Percentiles rank a stretch among this genome's conserved stretches.
These are phyloP conservation scores for Psittacara wagleri DNA, from an alignment of 2,113 vertebrate genomes.

Conservation along the genomic window DNA sequence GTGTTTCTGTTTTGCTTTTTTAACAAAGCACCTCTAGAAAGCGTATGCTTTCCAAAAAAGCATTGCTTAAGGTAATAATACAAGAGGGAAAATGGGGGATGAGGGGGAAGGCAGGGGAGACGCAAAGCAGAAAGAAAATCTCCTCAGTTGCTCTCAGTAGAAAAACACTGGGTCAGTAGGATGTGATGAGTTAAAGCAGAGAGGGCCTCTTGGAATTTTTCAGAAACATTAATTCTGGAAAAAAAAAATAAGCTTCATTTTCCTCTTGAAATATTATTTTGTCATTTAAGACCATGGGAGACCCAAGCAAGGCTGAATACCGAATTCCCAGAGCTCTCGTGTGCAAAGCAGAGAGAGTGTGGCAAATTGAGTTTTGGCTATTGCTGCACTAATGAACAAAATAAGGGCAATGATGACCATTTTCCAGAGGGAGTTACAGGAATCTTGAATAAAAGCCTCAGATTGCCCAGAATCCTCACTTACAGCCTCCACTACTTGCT, in stretches of 20 bases:
- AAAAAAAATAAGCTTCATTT: accelerated
- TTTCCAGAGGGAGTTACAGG: neutral
- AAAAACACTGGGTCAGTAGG: neutral
- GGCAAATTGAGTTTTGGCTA: neutral
- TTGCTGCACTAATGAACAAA: neutral
- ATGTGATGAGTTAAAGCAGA: neutral
- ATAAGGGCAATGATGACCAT: neutral
- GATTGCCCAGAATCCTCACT: neutral
- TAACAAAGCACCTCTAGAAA: constrained; percentile 14
- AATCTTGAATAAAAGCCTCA: neutral
- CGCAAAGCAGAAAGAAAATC: neutral
- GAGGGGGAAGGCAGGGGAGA: neutral
- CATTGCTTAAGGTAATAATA: constrained; percentile 58
- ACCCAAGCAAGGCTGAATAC: neutral
- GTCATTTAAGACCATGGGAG: neutral
- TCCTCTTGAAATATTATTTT: neutral
- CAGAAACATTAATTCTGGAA: neutral
- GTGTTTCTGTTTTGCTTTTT: constrained; percentile 43
- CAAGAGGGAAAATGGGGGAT: neutral
- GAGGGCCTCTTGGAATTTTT: neutral
- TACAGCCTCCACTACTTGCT: neutral
- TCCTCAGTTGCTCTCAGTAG: neutral
- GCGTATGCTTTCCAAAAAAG: neutral
- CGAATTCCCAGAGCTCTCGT: neutral
- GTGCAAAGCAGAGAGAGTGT: neutral